Percentiles rank a stretch among this genome's conserved stretches.
Conservation (phyloP, 2,113 vertebrate species). For the Aptenodytes patagonicus region DNA sequence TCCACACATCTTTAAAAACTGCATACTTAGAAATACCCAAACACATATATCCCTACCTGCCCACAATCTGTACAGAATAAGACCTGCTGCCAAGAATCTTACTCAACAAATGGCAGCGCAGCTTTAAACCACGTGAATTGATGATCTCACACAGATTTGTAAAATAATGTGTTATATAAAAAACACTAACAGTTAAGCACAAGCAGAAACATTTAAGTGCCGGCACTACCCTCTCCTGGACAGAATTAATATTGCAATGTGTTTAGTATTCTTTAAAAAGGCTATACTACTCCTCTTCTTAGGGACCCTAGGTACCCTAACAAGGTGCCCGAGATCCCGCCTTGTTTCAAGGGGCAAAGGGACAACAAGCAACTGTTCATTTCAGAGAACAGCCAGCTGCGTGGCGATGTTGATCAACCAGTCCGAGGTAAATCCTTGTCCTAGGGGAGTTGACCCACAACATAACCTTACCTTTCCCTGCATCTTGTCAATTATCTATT, state of each 20-base stretch:
- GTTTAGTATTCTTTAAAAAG: not conserved
- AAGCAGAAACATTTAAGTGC: not conserved
- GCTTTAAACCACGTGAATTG: not conserved
- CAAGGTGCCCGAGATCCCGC: not conserved
- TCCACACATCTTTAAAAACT: not conserved
- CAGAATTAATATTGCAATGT: not conserved
- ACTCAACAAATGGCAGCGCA: not conserved
- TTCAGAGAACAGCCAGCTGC: not conserved
- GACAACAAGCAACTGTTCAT: not conserved
- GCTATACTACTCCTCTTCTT: not conserved
- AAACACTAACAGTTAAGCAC: not conserved
- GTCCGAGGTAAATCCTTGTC: not conserved
- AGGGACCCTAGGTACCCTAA: too few species aligned
- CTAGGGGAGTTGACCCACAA: not conserved
- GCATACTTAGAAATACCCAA: not conserved
- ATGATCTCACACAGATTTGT: not conserved
- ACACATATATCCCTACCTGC: not conserved
- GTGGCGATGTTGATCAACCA: rapidly evolving
- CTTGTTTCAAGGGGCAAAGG: not conserved
- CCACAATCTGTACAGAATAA: not conserved
- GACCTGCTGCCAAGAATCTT: not conserved
- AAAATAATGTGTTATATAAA: not conserved
- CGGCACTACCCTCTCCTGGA: not conserved
- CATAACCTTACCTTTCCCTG: not conserved
- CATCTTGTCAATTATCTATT: not conserved